Base-by-base conservation (phyloP, 1,140 invertebrate genomes). In the Aphaenogaster ashmeadi region DNA sequence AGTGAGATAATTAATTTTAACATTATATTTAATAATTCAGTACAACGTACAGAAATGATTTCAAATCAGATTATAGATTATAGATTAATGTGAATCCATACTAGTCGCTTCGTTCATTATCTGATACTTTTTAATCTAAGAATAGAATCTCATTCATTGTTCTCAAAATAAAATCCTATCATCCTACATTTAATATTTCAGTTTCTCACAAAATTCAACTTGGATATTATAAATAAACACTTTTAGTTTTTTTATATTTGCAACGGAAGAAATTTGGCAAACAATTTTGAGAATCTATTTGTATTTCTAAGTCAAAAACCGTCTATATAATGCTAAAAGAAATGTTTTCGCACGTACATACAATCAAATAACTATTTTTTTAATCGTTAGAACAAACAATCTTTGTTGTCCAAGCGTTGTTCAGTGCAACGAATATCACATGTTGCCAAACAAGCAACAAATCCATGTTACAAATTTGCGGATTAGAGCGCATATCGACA, bases 321-420 rank as follows among this genome's bases (percentile, higher is more conserved):
- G 13, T 67, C 54, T 33, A n/a, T 6, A 11, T 33, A 62, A 84
- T 27, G 15, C 18, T 38, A 50, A 44, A 18, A n/a, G 13, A 84
- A 62, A 74, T 60, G 13, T 60, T 74, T 41, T 60, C 11, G 4
- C 13, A 8, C 18, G 3, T 15, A 38, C n/a, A 41, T 38, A 21
- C 5, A 58, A 58, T 27, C 56, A 7, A 58, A n/a, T 41, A 75
- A 62, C 56, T 84, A 72, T 83, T 69, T 84, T 71, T 84, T 38
- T 50, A 58, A 74, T 62, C 41, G 7, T n/a, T 7, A 84, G 2
- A 75, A 60, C 33, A 74, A 84, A 36, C 54, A 83, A 27, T 18
- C 6, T 52, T 54, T 33, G 52, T 50, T 58, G 38, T 47, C 41
- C 9, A 27, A 13, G 11, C 3, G 11, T 33, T 18, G 11, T 33